Percentiles rank a stretch among this genome's conserved stretches.
Evolutionary conservation across 2,888 invertebrate genomes (phyloP).

Genomic region (Caenorhabditis sp.): DNA sequence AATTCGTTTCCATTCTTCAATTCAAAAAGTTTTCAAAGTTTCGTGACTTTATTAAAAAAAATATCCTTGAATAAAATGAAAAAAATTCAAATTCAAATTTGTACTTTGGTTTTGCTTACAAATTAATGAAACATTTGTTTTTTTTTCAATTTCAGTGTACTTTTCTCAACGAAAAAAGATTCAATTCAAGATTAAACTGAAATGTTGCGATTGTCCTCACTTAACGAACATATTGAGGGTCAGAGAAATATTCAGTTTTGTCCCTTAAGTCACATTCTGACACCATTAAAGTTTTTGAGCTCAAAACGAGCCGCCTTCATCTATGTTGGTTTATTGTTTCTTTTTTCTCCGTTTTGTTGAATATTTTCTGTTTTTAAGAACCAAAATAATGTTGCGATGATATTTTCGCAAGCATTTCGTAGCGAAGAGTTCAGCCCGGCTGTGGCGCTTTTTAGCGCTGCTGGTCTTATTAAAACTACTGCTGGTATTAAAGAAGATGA

Average conservation of each 20-base stretch:
- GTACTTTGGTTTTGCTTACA: too few relatives aligned
- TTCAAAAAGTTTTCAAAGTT: too few relatives aligned
- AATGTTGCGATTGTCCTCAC: too few relatives aligned
- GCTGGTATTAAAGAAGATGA: constrained; percentile 61
- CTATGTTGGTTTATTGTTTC: background rate
- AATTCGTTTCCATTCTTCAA: too few relatives aligned
- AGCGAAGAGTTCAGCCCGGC: constrained; percentile 67
- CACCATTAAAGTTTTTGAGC: background rate
- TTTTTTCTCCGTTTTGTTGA: background rate
- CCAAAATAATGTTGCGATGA: constrained; percentile 45
- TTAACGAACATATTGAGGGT: too few relatives aligned
- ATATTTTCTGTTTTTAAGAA: background rate
- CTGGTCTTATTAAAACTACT: constrained; percentile 64
- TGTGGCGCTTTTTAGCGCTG: constrained; percentile 66
- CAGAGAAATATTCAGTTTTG: background rate
- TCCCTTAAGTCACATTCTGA: background rate
- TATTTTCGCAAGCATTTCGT: constrained; percentile 67
- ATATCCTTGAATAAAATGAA: too few relatives aligned
- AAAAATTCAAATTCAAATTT: too few relatives aligned
- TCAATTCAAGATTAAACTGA: too few relatives aligned
- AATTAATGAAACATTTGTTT: too few relatives aligned
- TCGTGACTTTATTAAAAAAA: too few relatives aligned
- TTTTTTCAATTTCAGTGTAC: too few relatives aligned
- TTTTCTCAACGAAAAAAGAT: too few relatives aligned
- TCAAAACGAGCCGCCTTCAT: constrained; percentile 3